Percentiles rank a stretch among this genome's conserved stretches.
These are phyloP conservation scores for Hyposoter dolosus DNA, from an alignment of 2,888 invertebrate species.

Conservation along the genomic window DNA sequence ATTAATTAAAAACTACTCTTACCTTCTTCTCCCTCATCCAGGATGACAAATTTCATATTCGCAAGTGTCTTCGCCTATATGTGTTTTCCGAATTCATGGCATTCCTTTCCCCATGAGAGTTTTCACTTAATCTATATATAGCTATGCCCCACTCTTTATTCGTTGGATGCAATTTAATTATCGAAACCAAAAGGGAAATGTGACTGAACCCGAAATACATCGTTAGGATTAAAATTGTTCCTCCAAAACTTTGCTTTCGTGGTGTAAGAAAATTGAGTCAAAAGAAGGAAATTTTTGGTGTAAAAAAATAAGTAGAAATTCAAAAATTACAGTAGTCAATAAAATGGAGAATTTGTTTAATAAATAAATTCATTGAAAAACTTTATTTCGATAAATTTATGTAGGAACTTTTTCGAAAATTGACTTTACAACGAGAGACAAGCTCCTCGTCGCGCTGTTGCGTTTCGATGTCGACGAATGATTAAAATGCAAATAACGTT, in stretches of 20 bases:
- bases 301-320: neutral
- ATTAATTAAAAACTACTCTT: conserved; percentile 64
- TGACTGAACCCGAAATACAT: neutral
- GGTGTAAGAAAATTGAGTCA: neutral
- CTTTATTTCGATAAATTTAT: neutral
- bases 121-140: neutral
- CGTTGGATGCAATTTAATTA: neutral
- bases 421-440: conserved; percentile 26
- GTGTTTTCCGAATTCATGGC: neutral
- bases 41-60: conserved; percentile 5
- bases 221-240: neutral
- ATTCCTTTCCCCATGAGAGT: neutral
- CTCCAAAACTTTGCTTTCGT: neutral
- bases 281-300: neutral
- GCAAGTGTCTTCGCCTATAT: no score
- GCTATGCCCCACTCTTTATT: neutral
- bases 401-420: neutral
- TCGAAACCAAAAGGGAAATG: neutral
- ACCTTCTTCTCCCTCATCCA: neutral
- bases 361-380: neutral
- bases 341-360: neutral
- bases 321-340: neutral
- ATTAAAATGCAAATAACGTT: conserved; percentile 42
- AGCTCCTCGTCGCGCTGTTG: conserved; percentile 3
- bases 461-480: conserved; percentile 19